Base-by-base conservation (phyloP, 1,140 invertebrate genomes). In the Cataglyphis hispanica region DNA sequence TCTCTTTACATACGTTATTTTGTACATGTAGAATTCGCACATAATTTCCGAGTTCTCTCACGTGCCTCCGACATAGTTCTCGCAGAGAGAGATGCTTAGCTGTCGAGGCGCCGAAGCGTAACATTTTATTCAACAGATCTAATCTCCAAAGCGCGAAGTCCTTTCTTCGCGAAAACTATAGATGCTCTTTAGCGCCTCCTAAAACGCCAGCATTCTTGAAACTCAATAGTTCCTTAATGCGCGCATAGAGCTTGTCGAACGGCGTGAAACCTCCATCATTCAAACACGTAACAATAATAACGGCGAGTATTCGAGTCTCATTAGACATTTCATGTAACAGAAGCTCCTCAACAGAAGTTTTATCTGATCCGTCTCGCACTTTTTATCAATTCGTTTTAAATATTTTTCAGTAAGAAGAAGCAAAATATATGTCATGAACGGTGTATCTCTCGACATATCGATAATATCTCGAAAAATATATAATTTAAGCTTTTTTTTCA, bases 161-260 rank as follows among this genome's bases (percentile, higher is more conserved):
- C 72, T 80, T 76, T 70, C 84, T 76, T 76, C 56, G 50, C 43
- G 37, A 66, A 64, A 72, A 88, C 87, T 77, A 64, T 89, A 50
- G 46, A 67, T 77, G 69, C 46, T 89, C 46, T 64, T 74, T 67
- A 63, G 19, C 58, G 88, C 34, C 84, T 63, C 80, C 70, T 83
- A 70, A 86, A 77, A 43, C 50, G 58, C 34, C 53, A 46, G 84
- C 31, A 88, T 89, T 75, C 88, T 86, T 58, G 87, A 76, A 74
- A 86, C 50, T 86, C 87, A 89, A 89, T 84, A 80, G 63, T 80
- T 84, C 86, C 67, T 89, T 89, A 89, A 61, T 70, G 72, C 34
- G 70, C 7, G 58, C 66, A 11, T 88, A 61, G 3, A 25, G 19
- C 16, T 27, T n/a, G 40, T 66, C 34, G 83, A 75, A 76, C 60